Percentiles rank a stretch among this genome's conserved stretches.
Conservation (phyloP, 2,113 vertebrate species). For the Poeciliopsis retropinna region DNA sequence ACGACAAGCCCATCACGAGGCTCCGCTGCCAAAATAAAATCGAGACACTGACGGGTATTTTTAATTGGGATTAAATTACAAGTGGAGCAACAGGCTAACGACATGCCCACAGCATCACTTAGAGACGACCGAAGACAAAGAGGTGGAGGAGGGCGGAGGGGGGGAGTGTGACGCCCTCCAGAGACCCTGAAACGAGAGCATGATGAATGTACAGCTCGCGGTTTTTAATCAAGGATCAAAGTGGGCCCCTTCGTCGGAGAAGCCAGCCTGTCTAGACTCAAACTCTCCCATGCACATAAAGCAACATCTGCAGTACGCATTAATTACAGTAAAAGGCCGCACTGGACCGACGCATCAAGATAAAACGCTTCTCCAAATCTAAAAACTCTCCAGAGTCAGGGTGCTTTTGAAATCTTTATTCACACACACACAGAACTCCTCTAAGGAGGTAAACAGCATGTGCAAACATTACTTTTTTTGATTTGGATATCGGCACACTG, state of each 20-base stretch:
- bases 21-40: slow-evolving; percentile 47
- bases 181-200: slow-evolving; percentile 72
- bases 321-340: slow-evolving; percentile 78
- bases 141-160: slow-evolving; percentile 33
- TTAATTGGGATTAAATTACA: slow-evolving; percentile 64
- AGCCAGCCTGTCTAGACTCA: slow-evolving; percentile 84
- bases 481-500: slow-evolving; percentile 5
- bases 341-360: slow-evolving; percentile 56
- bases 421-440: slow-evolving; percentile 17
- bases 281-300: slow-evolving; percentile 80
- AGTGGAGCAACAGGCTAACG: slow-evolving; percentile 22
- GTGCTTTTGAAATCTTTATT: background rate
- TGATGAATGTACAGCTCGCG: slow-evolving; percentile 78
- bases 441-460: slow-evolving; percentile 16
- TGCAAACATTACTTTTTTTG: background rate
- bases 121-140: slow-evolving; percentile 24
- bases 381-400: background rate
- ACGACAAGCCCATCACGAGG: slow-evolving; percentile 50
- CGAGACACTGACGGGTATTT: slow-evolving; percentile 56
- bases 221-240: slow-evolving; percentile 87
- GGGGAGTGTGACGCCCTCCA: slow-evolving; percentile 42
- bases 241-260: slow-evolving; percentile 73
- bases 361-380: slow-evolving; percentile 3
- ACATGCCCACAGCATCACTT: background rate
- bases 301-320: slow-evolving; percentile 83